A percentile compares a stretch with the other conserved stretches of the same genome.
Conservation (phyloP, 2,888 invertebrate species). For the Bhutanitis thaidina region DNA sequence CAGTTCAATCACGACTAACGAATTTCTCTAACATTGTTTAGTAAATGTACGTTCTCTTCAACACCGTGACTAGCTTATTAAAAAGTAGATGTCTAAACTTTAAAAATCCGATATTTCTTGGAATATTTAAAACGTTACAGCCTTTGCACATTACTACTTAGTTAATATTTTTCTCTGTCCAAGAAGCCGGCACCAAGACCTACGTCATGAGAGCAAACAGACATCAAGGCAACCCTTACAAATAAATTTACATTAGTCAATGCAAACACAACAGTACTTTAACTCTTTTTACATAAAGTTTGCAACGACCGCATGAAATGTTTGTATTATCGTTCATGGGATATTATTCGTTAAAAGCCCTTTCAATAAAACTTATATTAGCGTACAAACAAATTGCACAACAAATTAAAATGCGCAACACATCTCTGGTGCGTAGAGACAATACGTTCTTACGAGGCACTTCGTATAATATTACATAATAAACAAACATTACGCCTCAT, state of each 20-base stretch:
- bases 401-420: conserved; percentile 15
- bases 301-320: background rate
- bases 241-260: background rate
- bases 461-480: conserved; percentile 9
- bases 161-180: background rate
- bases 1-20: conserved; percentile 9
- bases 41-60: conserved; percentile 15
- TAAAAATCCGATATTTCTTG: background rate
- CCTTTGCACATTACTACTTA: background rate
- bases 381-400: background rate
- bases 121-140: background rate
- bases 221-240: conserved; percentile 1
- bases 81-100: background rate
- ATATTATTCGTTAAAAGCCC: conserved; percentile 1
- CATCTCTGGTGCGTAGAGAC: conserved; percentile 12
- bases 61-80: conserved; percentile 7
- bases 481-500: conserved; percentile 3
- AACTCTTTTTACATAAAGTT: conserved; percentile 2
- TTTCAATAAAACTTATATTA: conserved; percentile 1
- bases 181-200: background rate
- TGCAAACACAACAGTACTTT: conserved; percentile 8
- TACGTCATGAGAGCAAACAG: conserved; percentile 10
- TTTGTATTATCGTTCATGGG: background rate
- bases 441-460: conserved; percentile 14
- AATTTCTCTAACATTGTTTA: conserved; percentile 8